phyloP scores from a whole-genome alignment of 2,797 vertebrate genomes.

The Alosa sapidissima region DNA sequence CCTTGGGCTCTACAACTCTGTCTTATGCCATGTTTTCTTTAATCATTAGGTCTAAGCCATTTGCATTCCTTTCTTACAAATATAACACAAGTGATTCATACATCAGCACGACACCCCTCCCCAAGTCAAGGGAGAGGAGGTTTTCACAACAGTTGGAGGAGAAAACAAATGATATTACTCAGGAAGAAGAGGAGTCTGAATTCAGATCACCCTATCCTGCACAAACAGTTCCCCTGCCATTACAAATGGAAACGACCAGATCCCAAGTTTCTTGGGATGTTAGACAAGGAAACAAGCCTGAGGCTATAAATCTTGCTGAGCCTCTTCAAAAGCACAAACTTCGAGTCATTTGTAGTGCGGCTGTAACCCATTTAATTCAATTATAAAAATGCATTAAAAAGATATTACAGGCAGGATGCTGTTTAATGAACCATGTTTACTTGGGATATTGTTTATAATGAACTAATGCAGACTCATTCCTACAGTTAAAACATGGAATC shows the following conservation, averaged over 20 bases:
- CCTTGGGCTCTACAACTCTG: background rate
- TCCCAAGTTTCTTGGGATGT: constrained; percentile 56
- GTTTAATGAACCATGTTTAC: constrained; percentile 85
- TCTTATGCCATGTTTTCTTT: background rate
- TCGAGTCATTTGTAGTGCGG: constrained; percentile 74
- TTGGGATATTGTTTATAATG: constrained; percentile 83
- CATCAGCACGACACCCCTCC: background rate
- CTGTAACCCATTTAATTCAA: constrained; percentile 83
- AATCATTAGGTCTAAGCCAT: constrained; percentile 20
- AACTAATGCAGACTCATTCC: constrained; percentile 75
- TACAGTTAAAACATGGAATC: constrained; percentile 61
- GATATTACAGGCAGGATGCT: constrained; percentile 79
- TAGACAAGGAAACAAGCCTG: constrained; percentile 45
- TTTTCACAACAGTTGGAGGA: background rate
- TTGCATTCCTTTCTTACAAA: background rate
- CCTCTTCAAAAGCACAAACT: constrained; percentile 57
- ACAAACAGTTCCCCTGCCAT: constrained; percentile 46
- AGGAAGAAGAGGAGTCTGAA: constrained; percentile 49
- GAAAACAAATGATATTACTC: constrained; percentile 42
- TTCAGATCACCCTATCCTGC: constrained; percentile 49
- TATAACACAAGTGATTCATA: constrained; percentile 8
- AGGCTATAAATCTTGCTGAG: constrained; percentile 59
- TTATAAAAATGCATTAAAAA: constrained; percentile 87
- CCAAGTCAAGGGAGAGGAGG: background rate
- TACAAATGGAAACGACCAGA: constrained; percentile 59